phyloP scores from a whole-genome alignment of 2,888 invertebrate species.

The Danaus chrysippus region DNA sequence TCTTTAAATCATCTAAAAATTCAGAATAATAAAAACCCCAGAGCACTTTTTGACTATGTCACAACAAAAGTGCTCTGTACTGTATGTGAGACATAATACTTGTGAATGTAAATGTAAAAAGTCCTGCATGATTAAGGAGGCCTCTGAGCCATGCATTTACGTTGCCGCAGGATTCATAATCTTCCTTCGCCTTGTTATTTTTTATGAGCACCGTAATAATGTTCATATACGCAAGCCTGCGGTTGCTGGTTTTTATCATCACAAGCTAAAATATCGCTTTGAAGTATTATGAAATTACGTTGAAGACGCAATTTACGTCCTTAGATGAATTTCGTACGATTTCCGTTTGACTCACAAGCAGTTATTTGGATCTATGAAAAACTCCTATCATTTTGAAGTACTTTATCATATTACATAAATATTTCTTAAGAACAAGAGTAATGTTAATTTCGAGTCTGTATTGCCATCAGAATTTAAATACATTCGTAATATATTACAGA shows the following conservation, averaged over 20 bases:
- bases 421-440: not conserved
- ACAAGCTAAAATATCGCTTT: slow-evolving; percentile 15
- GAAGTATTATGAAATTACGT: slow-evolving; percentile 9
- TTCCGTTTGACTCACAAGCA: not conserved
- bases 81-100: slow-evolving; percentile 8
- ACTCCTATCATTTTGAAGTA: not conserved
- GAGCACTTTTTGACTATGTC: not conserved
- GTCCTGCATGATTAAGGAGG: slow-evolving; percentile 30
- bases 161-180: slow-evolving; percentile 17
- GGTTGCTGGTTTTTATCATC: slow-evolving; percentile 15
- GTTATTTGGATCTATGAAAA: not conserved
- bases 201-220: slow-evolving; percentile 27
- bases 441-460: no score
- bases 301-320: slow-evolving; percentile 10
- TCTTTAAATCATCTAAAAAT: not conserved
- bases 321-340: slow-evolving; percentile 6
- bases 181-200: slow-evolving; percentile 28
- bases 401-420: not conserved
- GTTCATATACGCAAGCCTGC: slow-evolving; percentile 20
- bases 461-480: no score
- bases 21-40: not conserved
- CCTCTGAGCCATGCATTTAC: slow-evolving; percentile 22
- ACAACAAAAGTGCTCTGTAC: slow-evolving; percentile 9
- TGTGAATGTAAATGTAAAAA: slow-evolving; percentile 22
- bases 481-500: no score